Conservation (phyloP, 23 tunicate species). For the Clavelina lepadiformis region DNA sequence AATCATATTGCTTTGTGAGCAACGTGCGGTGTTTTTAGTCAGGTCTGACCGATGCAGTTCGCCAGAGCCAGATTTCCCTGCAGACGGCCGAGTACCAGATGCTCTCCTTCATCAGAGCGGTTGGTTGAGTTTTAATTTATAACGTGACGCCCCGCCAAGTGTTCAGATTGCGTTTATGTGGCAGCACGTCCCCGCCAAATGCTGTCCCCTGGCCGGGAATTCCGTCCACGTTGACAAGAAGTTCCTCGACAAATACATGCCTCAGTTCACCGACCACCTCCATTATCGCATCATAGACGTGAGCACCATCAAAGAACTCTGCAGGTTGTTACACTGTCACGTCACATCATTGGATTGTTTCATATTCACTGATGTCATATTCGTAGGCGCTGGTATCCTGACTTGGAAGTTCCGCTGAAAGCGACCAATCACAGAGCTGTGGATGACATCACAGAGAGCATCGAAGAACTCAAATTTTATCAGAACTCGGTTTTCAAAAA, state of each 20-base stretch:
- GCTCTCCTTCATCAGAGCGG: slow-evolving; percentile 53
- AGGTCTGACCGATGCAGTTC: slow-evolving; percentile 73
- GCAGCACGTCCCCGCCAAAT: slow-evolving; percentile 27
- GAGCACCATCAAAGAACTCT: slow-evolving; percentile 85
- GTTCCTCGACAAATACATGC: slow-evolving; percentile 88
- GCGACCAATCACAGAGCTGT: slow-evolving; percentile 54
- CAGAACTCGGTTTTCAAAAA: slow-evolving; percentile 37
- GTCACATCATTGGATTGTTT: too few species aligned
- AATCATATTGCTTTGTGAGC: neutral
- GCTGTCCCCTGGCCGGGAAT: slow-evolving; percentile 90
- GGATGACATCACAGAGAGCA: slow-evolving; percentile 79
- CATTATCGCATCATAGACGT: slow-evolving; percentile 89
- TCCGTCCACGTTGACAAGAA: slow-evolving; percentile 77
- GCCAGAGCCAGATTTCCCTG: slow-evolving; percentile 50
- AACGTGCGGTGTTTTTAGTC: slow-evolving; percentile 23
- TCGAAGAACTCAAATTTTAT: slow-evolving; percentile 80
- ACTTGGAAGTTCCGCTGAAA: slow-evolving; percentile 35
- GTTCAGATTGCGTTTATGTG: too few species aligned
- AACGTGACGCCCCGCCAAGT: too few species aligned
- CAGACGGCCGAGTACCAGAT: slow-evolving; percentile 58
- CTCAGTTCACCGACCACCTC: slow-evolving; percentile 44
- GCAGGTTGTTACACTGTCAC: too few species aligned
- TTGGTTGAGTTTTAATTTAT: neutral
- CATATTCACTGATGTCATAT: too few species aligned
- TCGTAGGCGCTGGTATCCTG: slow-evolving; percentile 83